Evolutionary conservation across 2,797 vertebrate genomes (phyloP), one percentile per base, ranked within the genome.

Genomic region (Enteromius radiatus): DNA sequence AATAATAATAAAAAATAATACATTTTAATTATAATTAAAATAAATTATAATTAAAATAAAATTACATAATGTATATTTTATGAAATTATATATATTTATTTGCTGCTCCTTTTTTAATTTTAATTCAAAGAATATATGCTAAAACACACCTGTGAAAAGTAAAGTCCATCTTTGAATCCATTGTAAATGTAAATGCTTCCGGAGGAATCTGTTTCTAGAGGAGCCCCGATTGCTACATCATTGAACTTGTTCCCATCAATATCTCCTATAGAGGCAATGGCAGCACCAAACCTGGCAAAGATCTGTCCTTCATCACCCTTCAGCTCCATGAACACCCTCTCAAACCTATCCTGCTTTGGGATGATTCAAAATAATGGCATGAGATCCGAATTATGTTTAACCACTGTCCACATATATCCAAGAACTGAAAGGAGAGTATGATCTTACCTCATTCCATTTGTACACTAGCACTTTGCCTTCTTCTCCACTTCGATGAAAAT

Each of bases 401-500:
- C 36, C 38, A 67, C 21, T 28, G 38, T 26, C 26, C 19, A 45
- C 12, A 36, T 21, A 4, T 26, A 45, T 47, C 11, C 14, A 38
- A 8, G 5, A 56, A 6, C 45, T 15, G 3, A 43, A 31, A 14
- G 12, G n/a, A 52, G n/a, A 26, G 17, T 17, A 59, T 68, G 33
- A 76, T 10, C 67, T 68, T 76, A 92, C 91, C 69, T 91, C 61
- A 65, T 92, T 88, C 80, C 95, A 83, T 75, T 61, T 85, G 89
- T 95, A 96, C 70, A 92, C 61, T 28, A 94, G 94, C 87, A 96
- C 95, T 90, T 91, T 93, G 33, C 95, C 95, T 84, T 93, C 95
- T 86, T 94, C 95, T 49, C 94, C 92, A 1, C 2, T 81, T 23
- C 84, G 0, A 14, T 94, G 91, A 85, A 94, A 95, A 84, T 93